Evolutionary conservation across 1,140 invertebrate genomes (phyloP), one percentile per base, ranked within the genome.

Genomic region (Tetranychus urticae): DNA sequence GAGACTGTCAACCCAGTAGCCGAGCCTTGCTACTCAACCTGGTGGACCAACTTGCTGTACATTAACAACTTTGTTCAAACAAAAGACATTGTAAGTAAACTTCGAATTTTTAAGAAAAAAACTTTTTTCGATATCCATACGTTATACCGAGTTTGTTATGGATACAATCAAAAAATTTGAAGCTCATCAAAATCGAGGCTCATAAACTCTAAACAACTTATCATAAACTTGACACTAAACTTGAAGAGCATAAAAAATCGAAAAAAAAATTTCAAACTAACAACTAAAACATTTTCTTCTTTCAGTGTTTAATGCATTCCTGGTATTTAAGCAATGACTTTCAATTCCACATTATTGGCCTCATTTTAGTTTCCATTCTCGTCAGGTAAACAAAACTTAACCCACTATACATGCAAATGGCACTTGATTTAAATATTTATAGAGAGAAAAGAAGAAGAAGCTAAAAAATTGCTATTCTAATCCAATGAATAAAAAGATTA

Each of bases 41-140:
- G 67, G 67, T 69, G 68, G 68, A 55, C 59, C 3, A 69, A 67
- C 46, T 52, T 66, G 7, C 33, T 69, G 12, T 69, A 64, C 46
- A n/a, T 65, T 14, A 65, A 65, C 31, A 62, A 63, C 35, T 56
- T 60, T 55, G 33, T 65, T 6, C 50, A 64, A 37, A 45, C 48
- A 7, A 36, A 58, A 7, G 37, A 65, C 23, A 65, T 65, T 1
- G 62, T 64, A 58, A 56, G 56, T 63, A 39, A 37, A 47, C 12
- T 58, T 35, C 37, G 6, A 37, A 42, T 23, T 23, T 23, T 23
- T 0, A n/a, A n/a, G 46, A 13, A 48, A n/a, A 48, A 48, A 48
- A 48, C 12, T 12, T 48, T 48, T 23, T 23, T 0, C 23, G 23
- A 23, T 23, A 23, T 23, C 23, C 23, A 23, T 23, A 23, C 0